Percentiles rank a stretch among this genome's conserved stretches.
phyloP scores from a whole-genome alignment of 1,140 invertebrate species.

The Drosophila guanche region DNA sequence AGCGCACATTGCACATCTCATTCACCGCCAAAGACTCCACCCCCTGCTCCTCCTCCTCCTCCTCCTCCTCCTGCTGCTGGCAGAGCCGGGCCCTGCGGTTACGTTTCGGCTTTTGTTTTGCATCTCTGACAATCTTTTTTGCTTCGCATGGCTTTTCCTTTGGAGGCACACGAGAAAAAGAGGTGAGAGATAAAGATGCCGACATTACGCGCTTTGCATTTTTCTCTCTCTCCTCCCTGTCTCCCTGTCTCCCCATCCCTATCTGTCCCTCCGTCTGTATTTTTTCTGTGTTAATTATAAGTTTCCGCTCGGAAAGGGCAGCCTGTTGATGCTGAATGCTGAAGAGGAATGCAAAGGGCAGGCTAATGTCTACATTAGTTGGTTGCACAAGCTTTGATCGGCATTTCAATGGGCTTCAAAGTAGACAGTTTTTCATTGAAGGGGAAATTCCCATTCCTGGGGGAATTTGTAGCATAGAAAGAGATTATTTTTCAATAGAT shows the following conservation, averaged over 20 bases:
- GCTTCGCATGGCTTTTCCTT: constrained; percentile 60
- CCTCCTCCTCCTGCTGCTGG: not conserved
- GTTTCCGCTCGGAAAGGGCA: constrained; percentile 59
- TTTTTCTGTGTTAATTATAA: constrained; percentile 74
- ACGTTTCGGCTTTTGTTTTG: constrained; percentile 69
- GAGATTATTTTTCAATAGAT: too few relatives aligned
- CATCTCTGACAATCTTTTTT: constrained; percentile 45
- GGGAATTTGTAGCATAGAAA: too few relatives aligned
- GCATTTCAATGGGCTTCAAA: constrained; percentile 32
- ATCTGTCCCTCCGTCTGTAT: not conserved
- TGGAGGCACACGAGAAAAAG: constrained; percentile 3
- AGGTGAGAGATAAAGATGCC: constrained; percentile 55
- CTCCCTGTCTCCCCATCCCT: too few relatives aligned
- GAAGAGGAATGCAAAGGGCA: not conserved
- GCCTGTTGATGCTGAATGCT: not conserved
- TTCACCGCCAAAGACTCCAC: not conserved
- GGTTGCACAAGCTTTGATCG: constrained; percentile 37
- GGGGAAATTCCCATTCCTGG: not conserved
- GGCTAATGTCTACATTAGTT: constrained; percentile 46
- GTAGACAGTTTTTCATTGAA: not conserved
- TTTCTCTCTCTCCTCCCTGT: constrained; percentile 11
- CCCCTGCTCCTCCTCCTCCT: constrained; percentile 3
- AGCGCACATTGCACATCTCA: constrained; percentile 54
- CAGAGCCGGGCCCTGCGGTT: constrained; percentile 34
- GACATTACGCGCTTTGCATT: constrained; percentile 66